A percentile compares a stretch with the other conserved stretches of the same genome.
These are phyloP conservation scores for Xiphias gladius DNA, from an alignment of 2,113 vertebrate genomes.

Conservation along the genomic window DNA sequence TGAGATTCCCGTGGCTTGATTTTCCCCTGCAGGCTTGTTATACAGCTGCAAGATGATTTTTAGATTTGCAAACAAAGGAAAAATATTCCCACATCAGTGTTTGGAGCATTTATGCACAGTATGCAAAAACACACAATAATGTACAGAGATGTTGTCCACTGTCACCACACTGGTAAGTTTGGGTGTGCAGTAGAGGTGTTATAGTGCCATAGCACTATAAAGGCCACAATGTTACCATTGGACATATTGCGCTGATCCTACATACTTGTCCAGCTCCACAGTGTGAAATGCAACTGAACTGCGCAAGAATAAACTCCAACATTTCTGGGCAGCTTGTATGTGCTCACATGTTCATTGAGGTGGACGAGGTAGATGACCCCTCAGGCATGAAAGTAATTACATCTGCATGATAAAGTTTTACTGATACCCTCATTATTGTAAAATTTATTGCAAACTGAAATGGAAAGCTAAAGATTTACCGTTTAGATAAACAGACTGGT, in stretches of 20 bases:
- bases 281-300: background rate
- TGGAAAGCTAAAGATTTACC: background rate
- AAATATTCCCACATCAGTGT: background rate
- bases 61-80: background rate
- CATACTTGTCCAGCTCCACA: background rate
- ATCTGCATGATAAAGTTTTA: background rate
- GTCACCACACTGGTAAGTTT: background rate
- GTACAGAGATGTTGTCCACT: background rate
- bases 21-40: conserved; percentile 27
- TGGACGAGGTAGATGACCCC: background rate
- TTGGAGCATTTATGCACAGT: background rate
- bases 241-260: too few species aligned
- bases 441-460: background rate
- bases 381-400: too few species aligned
- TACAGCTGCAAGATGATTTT: conserved; percentile 23
- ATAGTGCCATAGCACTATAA: too few species aligned
- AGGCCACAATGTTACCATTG: too few species aligned
- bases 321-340: too few species aligned
- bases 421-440: background rate
- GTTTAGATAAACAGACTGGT: too few species aligned
- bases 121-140: background rate
- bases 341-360: background rate
- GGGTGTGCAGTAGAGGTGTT: too few species aligned
- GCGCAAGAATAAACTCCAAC: too few species aligned
- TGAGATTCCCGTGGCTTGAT: conserved; percentile 24